phyloP scores from a whole-genome alignment of 2,113 vertebrate genomes.

The Toxostoma redivivum region DNA sequence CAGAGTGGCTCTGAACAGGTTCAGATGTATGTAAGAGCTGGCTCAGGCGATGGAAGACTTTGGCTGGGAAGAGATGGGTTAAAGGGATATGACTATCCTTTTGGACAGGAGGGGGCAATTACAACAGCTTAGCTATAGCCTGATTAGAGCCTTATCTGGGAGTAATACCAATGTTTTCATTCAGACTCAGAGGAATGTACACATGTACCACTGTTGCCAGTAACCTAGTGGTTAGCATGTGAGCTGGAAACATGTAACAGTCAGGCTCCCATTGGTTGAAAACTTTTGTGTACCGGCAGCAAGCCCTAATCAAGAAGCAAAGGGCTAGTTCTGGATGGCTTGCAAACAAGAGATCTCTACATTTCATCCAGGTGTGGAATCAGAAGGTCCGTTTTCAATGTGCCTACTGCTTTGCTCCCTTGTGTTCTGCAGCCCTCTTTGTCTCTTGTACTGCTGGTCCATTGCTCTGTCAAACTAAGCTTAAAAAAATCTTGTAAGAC shows the following conservation, averaged over 20 bases:
- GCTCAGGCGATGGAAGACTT: background rate
- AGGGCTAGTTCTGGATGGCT: background rate
- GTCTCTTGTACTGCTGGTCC: background rate
- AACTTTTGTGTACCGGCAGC: background rate
- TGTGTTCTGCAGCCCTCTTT: background rate
- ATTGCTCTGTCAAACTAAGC: background rate
- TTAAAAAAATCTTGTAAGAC: background rate
- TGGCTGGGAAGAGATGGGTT: background rate
- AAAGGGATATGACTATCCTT: background rate
- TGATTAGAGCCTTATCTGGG: background rate
- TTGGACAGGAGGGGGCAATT: fast-evolving
- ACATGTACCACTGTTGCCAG: background rate
- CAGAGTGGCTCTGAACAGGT: background rate
- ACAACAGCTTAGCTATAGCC: background rate
- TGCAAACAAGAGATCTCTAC: background rate
- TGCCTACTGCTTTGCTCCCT: background rate
- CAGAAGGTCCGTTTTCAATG: background rate
- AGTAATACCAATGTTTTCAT: background rate
- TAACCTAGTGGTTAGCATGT: background rate
- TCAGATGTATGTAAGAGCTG: background rate
- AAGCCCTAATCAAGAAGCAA: background rate
- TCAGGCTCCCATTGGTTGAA: background rate
- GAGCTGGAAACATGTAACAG: background rate
- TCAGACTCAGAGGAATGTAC: background rate
- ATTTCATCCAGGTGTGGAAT: background rate